These are phyloP conservation scores for Coelinius sp. DNA, from an alignment of 2,888 invertebrate genomes.

Conservation along the genomic window DNA sequence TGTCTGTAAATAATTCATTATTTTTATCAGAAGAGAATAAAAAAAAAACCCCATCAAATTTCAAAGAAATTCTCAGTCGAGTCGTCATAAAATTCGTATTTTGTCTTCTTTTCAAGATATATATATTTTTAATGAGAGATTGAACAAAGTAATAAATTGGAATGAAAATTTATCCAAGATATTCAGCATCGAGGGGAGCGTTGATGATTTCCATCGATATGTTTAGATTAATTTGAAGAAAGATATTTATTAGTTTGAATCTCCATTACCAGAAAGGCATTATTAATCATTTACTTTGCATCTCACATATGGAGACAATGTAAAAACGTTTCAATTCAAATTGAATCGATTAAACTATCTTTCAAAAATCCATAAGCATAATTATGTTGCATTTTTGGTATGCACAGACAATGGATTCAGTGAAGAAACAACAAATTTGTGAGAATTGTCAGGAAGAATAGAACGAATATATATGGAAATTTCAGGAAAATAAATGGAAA, in stretches of 20 bases:
- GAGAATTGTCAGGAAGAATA: neutral
- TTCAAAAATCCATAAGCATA: neutral
- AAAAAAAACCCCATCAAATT: neutral
- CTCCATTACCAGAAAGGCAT: conserved; percentile 22
- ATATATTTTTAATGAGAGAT: neutral
- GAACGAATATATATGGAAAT: neutral
- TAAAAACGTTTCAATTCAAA: neutral
- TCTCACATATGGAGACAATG: neutral
- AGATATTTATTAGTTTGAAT: neutral
- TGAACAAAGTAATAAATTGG: neutral
- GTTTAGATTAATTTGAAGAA: conserved; percentile 14
- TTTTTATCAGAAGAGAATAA: neutral
- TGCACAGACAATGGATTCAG: conserved; percentile 8
- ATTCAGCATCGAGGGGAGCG: neutral
- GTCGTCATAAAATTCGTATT: neutral
- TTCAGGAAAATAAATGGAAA: neutral
- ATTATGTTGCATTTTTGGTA: conserved; percentile 9
- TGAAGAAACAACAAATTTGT: neutral
- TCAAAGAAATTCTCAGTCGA: neutral
- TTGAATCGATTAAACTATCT: neutral
- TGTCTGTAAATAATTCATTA: neutral
- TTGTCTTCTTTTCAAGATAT: neutral
- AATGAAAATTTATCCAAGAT: neutral
- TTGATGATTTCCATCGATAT: neutral
- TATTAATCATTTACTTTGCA: conserved; percentile 12